phyloP scores from a whole-genome alignment of 2,888 invertebrate genomes.

The Leptarthrus brevirostris region DNA sequence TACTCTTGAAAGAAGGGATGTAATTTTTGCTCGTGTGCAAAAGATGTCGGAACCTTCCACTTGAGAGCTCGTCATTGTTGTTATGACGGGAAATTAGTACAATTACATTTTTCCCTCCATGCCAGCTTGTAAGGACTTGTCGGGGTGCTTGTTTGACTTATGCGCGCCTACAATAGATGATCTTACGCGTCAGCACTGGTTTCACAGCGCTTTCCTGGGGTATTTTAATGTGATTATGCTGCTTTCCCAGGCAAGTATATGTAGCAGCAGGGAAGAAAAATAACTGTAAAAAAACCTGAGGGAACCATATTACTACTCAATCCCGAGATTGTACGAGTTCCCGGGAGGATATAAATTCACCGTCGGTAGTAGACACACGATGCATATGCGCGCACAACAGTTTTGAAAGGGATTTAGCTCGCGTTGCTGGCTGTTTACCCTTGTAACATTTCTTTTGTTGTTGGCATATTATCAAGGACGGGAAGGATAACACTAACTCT shows the following conservation, averaged over 20 bases:
- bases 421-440: neutral
- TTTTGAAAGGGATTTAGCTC: constrained; percentile 14
- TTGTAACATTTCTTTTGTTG: neutral
- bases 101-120: constrained; percentile 30
- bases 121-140: constrained; percentile 16
- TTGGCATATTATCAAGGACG: too few relatives aligned
- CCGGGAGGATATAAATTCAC: constrained; percentile 33
- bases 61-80: constrained; percentile 26
- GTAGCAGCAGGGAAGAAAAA: constrained; percentile 18
- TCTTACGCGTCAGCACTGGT: too few relatives aligned
- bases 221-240: constrained; percentile 38
- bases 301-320: constrained; percentile 20
- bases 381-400: constrained; percentile 4
- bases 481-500: too few relatives aligned
- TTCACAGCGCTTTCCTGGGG: constrained; percentile 20
- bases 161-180: neutral
- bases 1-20: neutral
- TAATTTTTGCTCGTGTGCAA: neutral
- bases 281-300: neutral
- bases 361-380: constrained; percentile 4
- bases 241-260: neutral
- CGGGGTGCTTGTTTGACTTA: constrained; percentile 19
- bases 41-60: neutral
- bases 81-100: constrained; percentile 43
- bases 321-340: constrained; percentile 21